These are phyloP conservation scores for Prunella fulvescens DNA, from an alignment of 2,113 vertebrate genomes.

Conservation along the genomic window DNA sequence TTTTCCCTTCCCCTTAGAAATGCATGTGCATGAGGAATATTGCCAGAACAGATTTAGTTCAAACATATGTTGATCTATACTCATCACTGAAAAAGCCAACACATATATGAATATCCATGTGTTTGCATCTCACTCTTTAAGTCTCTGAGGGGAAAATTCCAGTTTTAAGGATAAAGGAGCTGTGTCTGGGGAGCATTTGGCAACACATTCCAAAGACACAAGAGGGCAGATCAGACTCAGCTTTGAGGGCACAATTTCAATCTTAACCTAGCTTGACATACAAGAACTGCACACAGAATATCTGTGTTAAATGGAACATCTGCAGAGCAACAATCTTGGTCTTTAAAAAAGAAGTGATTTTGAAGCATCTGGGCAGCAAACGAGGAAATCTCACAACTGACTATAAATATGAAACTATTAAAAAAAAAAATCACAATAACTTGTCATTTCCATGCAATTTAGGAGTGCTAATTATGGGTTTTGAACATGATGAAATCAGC, in stretches of 20 bases:
- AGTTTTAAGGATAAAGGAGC: background rate
- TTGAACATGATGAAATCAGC: background rate
- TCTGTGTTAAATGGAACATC: background rate
- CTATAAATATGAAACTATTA: background rate
- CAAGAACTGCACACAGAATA: background rate
- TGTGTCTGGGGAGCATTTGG: background rate
- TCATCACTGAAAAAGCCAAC: background rate
- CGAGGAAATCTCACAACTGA: background rate
- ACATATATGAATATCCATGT: background rate
- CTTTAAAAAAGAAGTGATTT: background rate
- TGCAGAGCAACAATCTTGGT: background rate
- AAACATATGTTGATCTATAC: background rate
- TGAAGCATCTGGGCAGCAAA: background rate
- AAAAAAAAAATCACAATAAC: background rate
- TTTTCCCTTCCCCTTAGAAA: background rate
- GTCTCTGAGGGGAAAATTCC: background rate
- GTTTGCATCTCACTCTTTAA: background rate
- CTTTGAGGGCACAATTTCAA: background rate
- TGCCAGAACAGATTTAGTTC: background rate
- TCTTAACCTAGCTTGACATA: background rate
- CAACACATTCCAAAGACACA: conserved; percentile 25
- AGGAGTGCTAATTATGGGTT: background rate
- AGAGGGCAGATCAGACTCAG: conserved; percentile 51
- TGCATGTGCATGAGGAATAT: background rate
- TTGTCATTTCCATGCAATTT: background rate